Percentiles rank a stretch among this genome's conserved stretches.
Evolutionary conservation across 2,888 invertebrate genomes (phyloP).

Genomic region (Melanargia galathea): DNA sequence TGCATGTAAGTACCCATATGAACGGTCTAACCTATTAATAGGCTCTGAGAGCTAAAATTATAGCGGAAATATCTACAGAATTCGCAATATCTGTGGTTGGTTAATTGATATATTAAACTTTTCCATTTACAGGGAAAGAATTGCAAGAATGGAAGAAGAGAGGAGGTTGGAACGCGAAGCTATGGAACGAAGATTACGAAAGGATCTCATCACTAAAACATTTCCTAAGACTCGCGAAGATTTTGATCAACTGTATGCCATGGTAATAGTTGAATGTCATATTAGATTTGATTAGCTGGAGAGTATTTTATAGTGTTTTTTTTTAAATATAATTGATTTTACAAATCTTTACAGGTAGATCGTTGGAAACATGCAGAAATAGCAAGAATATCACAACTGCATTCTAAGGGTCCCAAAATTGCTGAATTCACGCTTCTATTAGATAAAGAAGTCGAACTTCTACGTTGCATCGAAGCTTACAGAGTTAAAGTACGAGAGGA

Average conservation of each 20-base stretch:
- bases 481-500: slow-evolving; percentile 83
- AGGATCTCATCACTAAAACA: slow-evolving; percentile 84
- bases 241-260: slow-evolving; percentile 87
- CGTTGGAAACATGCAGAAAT: slow-evolving; percentile 86
- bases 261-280: slow-evolving; percentile 60
- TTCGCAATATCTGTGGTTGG: not conserved
- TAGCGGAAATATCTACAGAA: slow-evolving; percentile 1
- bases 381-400: slow-evolving; percentile 83
- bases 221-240: slow-evolving; percentile 87
- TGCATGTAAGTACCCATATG: slow-evolving; percentile 61
- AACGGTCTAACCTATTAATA: not conserved
- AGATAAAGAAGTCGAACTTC: slow-evolving; percentile 87
- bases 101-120: slow-evolving; percentile 1
- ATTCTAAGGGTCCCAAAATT: slow-evolving; percentile 86
- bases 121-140: slow-evolving; percentile 59
- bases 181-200: slow-evolving; percentile 76
- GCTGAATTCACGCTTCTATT: slow-evolving; percentile 87
- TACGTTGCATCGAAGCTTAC: slow-evolving; percentile 86
- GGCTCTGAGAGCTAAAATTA: not conserved
- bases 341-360: slow-evolving; percentile 72
- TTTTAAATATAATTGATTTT: not conserved
- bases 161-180: slow-evolving; percentile 78
- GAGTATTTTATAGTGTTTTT: not conserved
- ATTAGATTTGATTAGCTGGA: not conserved
- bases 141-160: slow-evolving; percentile 79